phyloP scores from a whole-genome alignment of 2,888 invertebrate genomes.

The Hemistola chrysoprasaria region DNA sequence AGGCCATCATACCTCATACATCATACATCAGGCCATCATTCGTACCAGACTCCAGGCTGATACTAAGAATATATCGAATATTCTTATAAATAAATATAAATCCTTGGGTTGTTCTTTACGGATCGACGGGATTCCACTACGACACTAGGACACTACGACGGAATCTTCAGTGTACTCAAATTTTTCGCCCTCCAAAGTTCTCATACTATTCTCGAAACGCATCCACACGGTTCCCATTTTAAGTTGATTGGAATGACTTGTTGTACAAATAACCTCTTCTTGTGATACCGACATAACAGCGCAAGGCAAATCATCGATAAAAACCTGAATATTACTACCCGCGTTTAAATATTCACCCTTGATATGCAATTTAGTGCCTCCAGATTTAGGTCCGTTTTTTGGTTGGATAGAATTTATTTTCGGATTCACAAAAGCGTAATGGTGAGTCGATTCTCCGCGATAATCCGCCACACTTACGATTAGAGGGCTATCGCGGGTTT shows the following conservation, averaged over 20 bases:
- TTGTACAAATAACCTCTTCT: constrained; percentile 91
- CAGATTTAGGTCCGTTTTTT: constrained; percentile 94
- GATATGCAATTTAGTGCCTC: constrained; percentile 96
- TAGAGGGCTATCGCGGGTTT: constrained; percentile 91
- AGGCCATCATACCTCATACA: too few species aligned
- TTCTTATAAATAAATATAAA: too few species aligned
- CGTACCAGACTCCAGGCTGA: too few species aligned
- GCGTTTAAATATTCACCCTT: constrained; percentile 97
- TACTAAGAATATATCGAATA: too few species aligned
- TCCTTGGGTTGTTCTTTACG: constrained; percentile 90
- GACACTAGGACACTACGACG: constrained; percentile 90
- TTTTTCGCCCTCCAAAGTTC: constrained; percentile 89
- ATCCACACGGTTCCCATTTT: constrained; percentile 89
- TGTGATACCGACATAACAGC: constrained; percentile 89
- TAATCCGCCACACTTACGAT: constrained; percentile 96
- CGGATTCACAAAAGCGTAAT: constrained; percentile 95
- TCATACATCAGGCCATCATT: too few species aligned
- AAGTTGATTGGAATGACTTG: constrained; percentile 87
- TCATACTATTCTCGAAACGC: constrained; percentile 92
- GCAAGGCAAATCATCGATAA: constrained; percentile 93
- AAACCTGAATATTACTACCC: constrained; percentile 95
- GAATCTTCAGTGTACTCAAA: constrained; percentile 96
- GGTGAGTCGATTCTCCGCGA: constrained; percentile 91
- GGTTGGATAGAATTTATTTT: constrained; percentile 93
- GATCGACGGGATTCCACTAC: constrained; percentile 89